Evolutionary conservation across 30 jellyfish, hydroid and myxozoan genomes (phyloP), one percentile per base, ranked within the genome.

Genomic region (Clytia hemisphaerica): DNA sequence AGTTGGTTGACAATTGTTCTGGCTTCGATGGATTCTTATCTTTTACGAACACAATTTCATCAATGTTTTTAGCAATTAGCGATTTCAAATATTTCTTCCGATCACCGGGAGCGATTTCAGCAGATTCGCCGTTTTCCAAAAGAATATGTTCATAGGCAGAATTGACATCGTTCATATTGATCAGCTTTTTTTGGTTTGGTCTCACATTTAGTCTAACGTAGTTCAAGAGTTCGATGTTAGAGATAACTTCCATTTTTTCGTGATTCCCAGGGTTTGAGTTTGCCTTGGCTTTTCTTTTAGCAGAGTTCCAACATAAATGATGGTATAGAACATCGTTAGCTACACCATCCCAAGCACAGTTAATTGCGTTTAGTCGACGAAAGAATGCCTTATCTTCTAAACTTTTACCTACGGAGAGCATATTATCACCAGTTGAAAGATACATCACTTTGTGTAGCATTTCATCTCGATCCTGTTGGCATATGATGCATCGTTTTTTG

Each of bases 351-450:
- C 48, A 36, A 38, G 71, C 58, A 49, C 51, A 55, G 36, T 48
- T 69, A 58, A 69, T 69, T n/a, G n/a, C n/a, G 58, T 69, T 69
- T 46, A 71, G 72, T 28, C 48, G 27, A 69, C 72, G 58, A 28
- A 69, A 57, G 30, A 42, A 42, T 38, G 57, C 28, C 9, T 36
- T 69, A 28, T 69, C 59, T 18, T 69, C 58, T 49, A 71, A 58
- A 37, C 53, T 69, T 9, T 69, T 47, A 21, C 51, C 82, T 69
- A 46, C 35, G 12, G 51, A 58, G 7, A 46, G 30, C 75, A 69
- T 45, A 15, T 58, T 69, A 25, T 69, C 74, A n/a, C 82, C 75
- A 32, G 33, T 46, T 14, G 42, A 27, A 38, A 45, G 19, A 69
- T 71, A 46, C 24, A 15, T 63, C 10, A 69, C 75, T 69, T 71